Conservation (phyloP, 2,797 vertebrate species). For the Rhabdophis nuchalis region DNA sequence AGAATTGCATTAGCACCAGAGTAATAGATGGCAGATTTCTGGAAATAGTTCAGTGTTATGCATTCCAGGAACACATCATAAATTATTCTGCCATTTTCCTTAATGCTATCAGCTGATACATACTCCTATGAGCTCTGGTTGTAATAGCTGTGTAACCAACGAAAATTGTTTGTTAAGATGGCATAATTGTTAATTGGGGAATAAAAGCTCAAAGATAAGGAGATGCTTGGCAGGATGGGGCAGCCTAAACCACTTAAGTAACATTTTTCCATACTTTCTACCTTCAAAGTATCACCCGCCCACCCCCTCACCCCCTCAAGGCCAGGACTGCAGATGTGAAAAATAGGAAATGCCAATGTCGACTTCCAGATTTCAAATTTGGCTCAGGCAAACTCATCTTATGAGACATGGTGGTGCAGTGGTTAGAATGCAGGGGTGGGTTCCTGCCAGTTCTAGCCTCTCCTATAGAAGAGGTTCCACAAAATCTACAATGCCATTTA, state of each 20-base stretch:
- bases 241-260: not conserved
- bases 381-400: not conserved
- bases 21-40: conserved; percentile 10
- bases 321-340: not conserved
- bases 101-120: conserved; percentile 34
- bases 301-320: too few relatives aligned
- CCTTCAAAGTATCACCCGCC: not conserved
- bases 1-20: conserved; percentile 2
- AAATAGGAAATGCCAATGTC: not conserved
- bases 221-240: not conserved
- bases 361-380: not conserved
- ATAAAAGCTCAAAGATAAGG: conserved; percentile 10
- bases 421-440: too few relatives aligned
- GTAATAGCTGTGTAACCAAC: not conserved
- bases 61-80: conserved; percentile 17
- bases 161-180: not conserved
- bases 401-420: not conserved
- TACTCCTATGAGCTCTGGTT: conserved; percentile 25
- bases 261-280: not conserved
- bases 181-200: conserved; percentile 45
- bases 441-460: too few relatives aligned
- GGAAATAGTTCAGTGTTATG: not conserved
- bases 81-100: conserved; percentile 9
- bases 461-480: too few relatives aligned
- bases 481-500: too few relatives aligned